Evolutionary conservation across 2,888 invertebrate genomes (phyloP), one percentile per base, ranked within the genome.

Genomic region (Entomobrya multifasciata): DNA sequence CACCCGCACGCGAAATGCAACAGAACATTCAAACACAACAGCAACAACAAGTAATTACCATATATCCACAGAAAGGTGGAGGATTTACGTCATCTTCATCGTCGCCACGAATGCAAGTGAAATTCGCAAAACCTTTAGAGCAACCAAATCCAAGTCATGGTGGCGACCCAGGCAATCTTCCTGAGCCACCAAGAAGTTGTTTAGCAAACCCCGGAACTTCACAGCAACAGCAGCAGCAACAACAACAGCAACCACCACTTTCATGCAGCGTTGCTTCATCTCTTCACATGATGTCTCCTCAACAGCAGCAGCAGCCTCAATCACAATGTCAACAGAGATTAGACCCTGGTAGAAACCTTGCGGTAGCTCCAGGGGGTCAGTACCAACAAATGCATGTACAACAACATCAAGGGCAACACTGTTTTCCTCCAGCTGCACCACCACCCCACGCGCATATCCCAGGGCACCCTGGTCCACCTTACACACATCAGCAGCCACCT

Each of bases 11-110:
- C 11, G 62, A 72, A 25, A 72, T 86, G 74, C 86, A 86, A 41
- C 86, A 86, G 44, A 86, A 85, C 11, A 85, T 85, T 25, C 85
- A 85, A 30, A 72, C 72, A 2, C 86, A 78, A 30, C 85, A 86
- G 41, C 86, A 86, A 74, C 86, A 86, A 44, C 86, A 86, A 74
- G 86, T 86, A 5, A 86, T 86, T 25, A 86, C 86, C 6, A 86
- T 86, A 25, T 86, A 86, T 20, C 86, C 86, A 11, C 86, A 86
- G 20, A 86, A 86, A 62, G 86, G 86, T 5, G 86, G 86, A 1
- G 86, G 86, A 4, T 86, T 47, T 49, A 86, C 86, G 6, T 86
- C 86, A n/a, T 86, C 86, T 11, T 80, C 79, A 0, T 86, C 86
- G 22, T 86, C 86, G 47, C 86, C 86, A 1, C 22, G 86, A 52